phyloP scores from a whole-genome alignment of 2,113 vertebrate species.

The Tringa solitaria region DNA sequence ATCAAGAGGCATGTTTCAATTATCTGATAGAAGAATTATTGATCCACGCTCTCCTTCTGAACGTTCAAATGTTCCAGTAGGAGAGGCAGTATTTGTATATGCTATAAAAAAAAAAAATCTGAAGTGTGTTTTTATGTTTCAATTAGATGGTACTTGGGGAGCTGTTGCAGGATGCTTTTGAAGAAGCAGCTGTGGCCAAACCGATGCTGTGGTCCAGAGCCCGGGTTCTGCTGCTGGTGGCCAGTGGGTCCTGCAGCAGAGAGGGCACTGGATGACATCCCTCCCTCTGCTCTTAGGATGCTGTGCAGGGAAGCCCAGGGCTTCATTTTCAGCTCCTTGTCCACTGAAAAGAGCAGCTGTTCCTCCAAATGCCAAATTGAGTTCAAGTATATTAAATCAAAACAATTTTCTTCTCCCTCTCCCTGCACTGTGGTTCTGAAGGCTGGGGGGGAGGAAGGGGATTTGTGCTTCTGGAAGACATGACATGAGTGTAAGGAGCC shows the following conservation, averaged over 20 bases:
- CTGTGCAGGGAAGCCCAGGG: not conserved
- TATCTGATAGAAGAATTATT: slow-evolving; percentile 69
- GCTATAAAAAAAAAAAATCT: not conserved
- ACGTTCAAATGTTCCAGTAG: slow-evolving; percentile 31
- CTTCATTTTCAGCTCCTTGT: not conserved
- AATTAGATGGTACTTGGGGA: slow-evolving; percentile 1
- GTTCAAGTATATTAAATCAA: not conserved
- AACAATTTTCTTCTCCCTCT: not conserved
- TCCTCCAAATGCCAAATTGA: not conserved
- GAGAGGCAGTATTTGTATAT: slow-evolving; percentile 46
- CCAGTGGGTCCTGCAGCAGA: not conserved
- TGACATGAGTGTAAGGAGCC: not conserved
- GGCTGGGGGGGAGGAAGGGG: not conserved
- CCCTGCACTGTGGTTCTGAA: not conserved
- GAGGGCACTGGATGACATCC: not conserved
- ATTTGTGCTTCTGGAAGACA: not conserved
- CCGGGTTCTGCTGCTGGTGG: not conserved
- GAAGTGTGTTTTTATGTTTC: slow-evolving; percentile 36
- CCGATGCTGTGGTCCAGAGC: not conserved
- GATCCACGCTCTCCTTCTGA: not conserved
- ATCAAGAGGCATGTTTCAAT: slow-evolving; percentile 62
- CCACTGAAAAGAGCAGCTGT: not conserved
- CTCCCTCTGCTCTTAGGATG: not conserved
- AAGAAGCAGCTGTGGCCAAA: not conserved
- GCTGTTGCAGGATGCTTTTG: not conserved